A percentile compares a stretch with the other conserved stretches of the same genome.
phyloP scores from a whole-genome alignment of 1,140 invertebrate genomes.

The Heliothis virescens region DNA sequence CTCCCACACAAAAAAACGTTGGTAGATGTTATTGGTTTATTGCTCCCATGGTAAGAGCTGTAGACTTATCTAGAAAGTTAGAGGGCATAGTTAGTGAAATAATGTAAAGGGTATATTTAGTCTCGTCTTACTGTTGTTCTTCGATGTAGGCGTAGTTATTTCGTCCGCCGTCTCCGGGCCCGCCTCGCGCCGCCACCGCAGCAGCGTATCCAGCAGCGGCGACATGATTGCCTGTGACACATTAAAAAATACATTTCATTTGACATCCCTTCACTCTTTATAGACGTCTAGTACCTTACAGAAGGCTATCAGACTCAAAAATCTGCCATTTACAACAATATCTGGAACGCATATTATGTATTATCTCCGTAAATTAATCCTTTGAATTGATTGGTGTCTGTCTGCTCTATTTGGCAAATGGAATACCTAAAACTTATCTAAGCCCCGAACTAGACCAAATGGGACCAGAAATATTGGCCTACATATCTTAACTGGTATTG shows the following conservation, averaged over 20 bases:
- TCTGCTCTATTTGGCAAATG: not conserved
- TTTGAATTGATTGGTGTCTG: not conserved
- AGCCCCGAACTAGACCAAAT: conserved; percentile 7
- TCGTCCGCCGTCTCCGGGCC: conserved; percentile 41
- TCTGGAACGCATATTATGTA: no score
- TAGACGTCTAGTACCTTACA: no score
- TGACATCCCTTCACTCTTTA: no score
- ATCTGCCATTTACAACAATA: no score
- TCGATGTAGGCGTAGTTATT: conserved; percentile 30
- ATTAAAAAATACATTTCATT: conserved; percentile 31
- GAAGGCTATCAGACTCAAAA: no score
- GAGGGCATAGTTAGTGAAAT: not conserved
- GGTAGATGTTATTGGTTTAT: not conserved
- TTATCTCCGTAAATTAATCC: no score
- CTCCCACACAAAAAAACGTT: no score
- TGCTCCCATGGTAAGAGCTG: not conserved
- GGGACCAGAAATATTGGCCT: conserved; percentile 29
- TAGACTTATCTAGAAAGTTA: no score
- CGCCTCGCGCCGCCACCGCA: conserved; percentile 78
- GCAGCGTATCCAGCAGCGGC: conserved; percentile 65
- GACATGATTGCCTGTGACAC: conserved; percentile 68
- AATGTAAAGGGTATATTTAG: conserved; percentile 21
- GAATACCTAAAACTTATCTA: conserved; percentile 8
- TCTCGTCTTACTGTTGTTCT: conserved; percentile 44
- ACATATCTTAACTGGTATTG: conserved; percentile 26